phyloP scores from a whole-genome alignment of 2,113 vertebrate genomes.

The Motacilla alba region DNA sequence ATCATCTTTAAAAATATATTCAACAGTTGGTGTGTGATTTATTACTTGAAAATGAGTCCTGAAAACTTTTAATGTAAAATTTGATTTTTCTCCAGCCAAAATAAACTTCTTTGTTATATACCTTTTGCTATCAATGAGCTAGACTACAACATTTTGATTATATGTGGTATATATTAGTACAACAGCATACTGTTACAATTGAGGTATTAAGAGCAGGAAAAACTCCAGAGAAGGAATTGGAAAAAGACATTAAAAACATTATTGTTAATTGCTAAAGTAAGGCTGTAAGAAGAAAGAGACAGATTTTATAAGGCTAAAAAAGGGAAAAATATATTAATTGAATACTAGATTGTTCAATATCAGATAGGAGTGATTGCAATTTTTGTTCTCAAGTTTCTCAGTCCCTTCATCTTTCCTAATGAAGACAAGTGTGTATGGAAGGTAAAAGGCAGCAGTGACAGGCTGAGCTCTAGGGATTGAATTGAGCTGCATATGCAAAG shows the following conservation, averaged over 20 bases:
- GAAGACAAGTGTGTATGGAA: not conserved
- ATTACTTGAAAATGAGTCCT: not conserved
- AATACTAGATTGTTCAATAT: not conserved
- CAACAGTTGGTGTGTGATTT: not conserved
- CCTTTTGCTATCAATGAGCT: not conserved
- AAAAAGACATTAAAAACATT: not conserved
- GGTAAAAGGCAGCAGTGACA: not conserved
- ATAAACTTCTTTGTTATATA: not conserved
- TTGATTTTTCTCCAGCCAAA: not conserved
- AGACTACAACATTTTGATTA: not conserved
- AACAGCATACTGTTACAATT: rapidly evolving
- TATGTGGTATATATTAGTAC: not conserved
- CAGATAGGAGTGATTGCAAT: not conserved
- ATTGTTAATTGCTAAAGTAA: not conserved
- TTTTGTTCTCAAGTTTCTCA: not conserved
- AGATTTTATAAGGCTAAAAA: not conserved
- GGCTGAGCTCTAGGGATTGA: not conserved
- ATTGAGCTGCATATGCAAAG: not conserved
- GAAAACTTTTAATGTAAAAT: not conserved
- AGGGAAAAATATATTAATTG: rapidly evolving
- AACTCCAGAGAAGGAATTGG: not conserved
- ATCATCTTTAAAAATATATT: not conserved
- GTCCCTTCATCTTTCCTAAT: not conserved
- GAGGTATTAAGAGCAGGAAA: not conserved
- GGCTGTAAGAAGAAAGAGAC: not conserved